A percentile compares a stretch with the other conserved stretches of the same genome.
These are phyloP conservation scores for Botrylloides violaceus DNA, from an alignment of 23 tunicate genomes.

Conservation along the genomic window DNA sequence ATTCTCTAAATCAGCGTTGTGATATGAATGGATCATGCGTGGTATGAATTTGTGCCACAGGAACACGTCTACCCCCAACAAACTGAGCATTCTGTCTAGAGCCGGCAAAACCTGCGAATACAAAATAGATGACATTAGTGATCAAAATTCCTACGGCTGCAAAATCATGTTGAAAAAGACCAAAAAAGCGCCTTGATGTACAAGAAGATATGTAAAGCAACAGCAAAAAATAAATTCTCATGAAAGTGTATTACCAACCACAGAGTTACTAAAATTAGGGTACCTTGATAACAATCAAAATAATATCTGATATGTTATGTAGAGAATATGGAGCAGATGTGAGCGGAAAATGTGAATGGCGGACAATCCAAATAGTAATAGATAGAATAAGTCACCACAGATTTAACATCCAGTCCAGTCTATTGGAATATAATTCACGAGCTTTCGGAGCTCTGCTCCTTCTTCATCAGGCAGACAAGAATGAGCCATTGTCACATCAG, in stretches of 20 bases:
- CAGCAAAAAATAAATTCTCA: neutral
- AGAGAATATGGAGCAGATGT: no score
- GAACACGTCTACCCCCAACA: constrained; percentile 72
- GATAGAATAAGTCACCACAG: no score
- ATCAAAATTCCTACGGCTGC: no score
- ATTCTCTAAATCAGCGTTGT: neutral
- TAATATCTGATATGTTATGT: neutral
- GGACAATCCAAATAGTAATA: no score
- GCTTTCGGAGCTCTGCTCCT: no score
- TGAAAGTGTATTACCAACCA: neutral
- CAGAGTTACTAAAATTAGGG: neutral
- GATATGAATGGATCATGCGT: constrained; percentile 3
- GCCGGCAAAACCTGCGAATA: constrained; percentile 59
- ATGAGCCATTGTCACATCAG: no score
- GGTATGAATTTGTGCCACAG: constrained; percentile 65
- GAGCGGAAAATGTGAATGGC: no score
- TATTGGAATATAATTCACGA: no score
- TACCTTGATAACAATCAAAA: neutral
- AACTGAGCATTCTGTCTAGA: constrained; percentile 55
- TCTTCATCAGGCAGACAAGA: no score
- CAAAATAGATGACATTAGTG: neutral
- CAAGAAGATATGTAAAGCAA: neutral
- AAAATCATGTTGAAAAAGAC: no score
- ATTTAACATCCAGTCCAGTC: no score
- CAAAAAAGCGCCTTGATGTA: no score